Evolutionary conservation across 1,140 invertebrate species (phyloP).

Genomic region (Drosophila kikkawai): DNA sequence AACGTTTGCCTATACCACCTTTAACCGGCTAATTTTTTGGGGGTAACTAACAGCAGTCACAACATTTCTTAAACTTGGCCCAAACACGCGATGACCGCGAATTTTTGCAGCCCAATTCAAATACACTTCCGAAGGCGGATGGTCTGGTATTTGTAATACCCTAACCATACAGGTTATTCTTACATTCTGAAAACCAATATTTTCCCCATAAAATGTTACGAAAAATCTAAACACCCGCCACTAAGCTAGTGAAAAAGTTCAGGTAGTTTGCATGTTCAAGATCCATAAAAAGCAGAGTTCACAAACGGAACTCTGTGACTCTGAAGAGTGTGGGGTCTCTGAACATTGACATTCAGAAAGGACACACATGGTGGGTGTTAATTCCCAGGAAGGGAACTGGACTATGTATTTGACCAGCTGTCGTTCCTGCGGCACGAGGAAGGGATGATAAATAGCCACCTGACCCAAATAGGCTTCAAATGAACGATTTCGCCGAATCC

Average conservation of each 20-base stretch:
- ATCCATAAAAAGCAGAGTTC: conserved; percentile 57
- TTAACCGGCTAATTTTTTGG: conserved; percentile 65
- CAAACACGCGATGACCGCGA: conserved; percentile 71
- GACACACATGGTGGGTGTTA: conserved; percentile 28
- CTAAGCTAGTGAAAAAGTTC: neutral
- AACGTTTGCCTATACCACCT: conserved; percentile 62
- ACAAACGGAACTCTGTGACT: conserved; percentile 20
- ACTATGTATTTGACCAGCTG: conserved; percentile 31
- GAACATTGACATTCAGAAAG: conserved; percentile 56
- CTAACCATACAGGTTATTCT: too few species aligned
- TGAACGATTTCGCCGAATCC: conserved; percentile 26
- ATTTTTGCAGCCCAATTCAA: conserved; percentile 54
- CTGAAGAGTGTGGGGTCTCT: conserved; percentile 3
- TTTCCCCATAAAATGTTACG: neutral
- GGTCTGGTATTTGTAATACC: neutral
- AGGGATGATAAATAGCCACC: conserved; percentile 8
- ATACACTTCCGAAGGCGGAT: conserved; percentile 5
- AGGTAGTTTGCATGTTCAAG: conserved; percentile 62
- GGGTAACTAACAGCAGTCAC: conserved; percentile 51
- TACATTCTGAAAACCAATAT: too few species aligned
- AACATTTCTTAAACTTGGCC: conserved; percentile 52
- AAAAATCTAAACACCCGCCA: neutral
- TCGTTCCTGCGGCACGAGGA: neutral
- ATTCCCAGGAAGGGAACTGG: conserved; percentile 4
- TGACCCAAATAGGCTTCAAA: conserved; percentile 26